A percentile compares a stretch with the other conserved stretches of the same genome.
Evolutionary conservation across 2,113 vertebrate species (phyloP).

Genomic region (Catagonus wagneri): DNA sequence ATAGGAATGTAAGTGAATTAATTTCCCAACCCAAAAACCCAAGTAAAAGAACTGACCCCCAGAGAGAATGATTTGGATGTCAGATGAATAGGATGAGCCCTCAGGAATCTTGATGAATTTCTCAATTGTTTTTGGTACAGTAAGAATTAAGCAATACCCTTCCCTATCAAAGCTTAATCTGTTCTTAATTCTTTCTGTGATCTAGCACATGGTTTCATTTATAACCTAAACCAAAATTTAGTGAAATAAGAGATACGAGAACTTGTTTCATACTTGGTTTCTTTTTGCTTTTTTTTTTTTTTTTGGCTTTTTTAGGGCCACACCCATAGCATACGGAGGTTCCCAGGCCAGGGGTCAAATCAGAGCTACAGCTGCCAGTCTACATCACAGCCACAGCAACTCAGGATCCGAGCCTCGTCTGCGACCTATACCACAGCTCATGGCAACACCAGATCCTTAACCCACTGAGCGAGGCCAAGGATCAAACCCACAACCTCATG

Average conservation of each 20-base stretch:
- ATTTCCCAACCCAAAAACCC: background rate
- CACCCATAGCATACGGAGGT: too few species aligned
- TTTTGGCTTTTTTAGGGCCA: too few species aligned
- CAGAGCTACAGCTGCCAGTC: too few species aligned
- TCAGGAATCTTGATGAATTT: background rate
- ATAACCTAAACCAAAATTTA: slow-evolving; percentile 15
- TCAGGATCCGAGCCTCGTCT: too few species aligned
- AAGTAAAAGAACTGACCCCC: background rate
- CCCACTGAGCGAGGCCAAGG: too few species aligned
- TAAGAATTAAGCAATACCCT: background rate
- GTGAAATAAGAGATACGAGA: background rate
- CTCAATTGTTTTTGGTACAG: background rate
- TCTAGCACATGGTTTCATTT: background rate
- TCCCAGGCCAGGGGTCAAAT: too few species aligned
- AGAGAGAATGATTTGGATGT: background rate
- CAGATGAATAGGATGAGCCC: background rate
- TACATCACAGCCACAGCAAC: too few species aligned
- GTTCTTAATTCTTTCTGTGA: background rate
- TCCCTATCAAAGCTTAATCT: background rate
- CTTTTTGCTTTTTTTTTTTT: background rate
- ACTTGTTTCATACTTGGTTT: background rate
- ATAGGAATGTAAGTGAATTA: background rate
- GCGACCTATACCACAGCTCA: too few species aligned
- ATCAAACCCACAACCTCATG: too few species aligned
- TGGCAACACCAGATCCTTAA: too few species aligned